A percentile compares a stretch with the other conserved stretches of the same genome.
Evolutionary conservation across 2,888 invertebrate genomes (phyloP).

Genomic region (Carcina quercana): DNA sequence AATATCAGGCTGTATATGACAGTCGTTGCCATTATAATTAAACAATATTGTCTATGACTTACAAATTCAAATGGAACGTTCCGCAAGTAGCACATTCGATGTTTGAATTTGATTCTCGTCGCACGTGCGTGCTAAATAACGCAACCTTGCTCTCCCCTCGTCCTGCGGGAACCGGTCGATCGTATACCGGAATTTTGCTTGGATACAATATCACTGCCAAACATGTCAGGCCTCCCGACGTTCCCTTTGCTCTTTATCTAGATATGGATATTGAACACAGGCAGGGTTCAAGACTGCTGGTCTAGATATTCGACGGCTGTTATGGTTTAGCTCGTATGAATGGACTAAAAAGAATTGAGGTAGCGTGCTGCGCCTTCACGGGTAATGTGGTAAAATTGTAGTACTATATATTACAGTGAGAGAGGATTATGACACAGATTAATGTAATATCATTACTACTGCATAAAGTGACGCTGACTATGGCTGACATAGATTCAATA

Average conservation of each 20-base stretch:
- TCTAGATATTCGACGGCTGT: slow-evolving; percentile 14
- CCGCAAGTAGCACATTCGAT: slow-evolving; percentile 6
- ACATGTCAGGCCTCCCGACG: slow-evolving; percentile 22
- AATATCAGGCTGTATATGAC: neutral
- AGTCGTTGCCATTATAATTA: neutral
- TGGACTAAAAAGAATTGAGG: neutral
- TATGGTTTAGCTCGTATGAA: slow-evolving; percentile 3
- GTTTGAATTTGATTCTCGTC: slow-evolving; percentile 15
- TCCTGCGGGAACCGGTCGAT: slow-evolving; percentile 55
- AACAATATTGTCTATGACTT: neutral
- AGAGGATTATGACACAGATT: slow-evolving; percentile 4
- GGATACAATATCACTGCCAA: slow-evolving; percentile 37
- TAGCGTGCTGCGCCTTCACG: slow-evolving; percentile 12
- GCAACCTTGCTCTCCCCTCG: slow-evolving; percentile 61
- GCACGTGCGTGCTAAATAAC: slow-evolving; percentile 53
- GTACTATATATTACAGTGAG: no score
- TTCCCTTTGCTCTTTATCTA: slow-evolving; percentile 18
- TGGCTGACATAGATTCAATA: slow-evolving; percentile 12
- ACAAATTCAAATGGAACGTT: slow-evolving; percentile 6
- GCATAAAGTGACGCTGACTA: slow-evolving; percentile 13
- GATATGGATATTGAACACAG: slow-evolving; percentile 27
- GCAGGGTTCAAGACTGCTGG: slow-evolving; percentile 25
- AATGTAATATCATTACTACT: slow-evolving; percentile 9
- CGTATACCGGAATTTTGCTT: slow-evolving; percentile 38
- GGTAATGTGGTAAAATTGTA: slow-evolving; percentile 3